Percentiles rank a stretch among this genome's conserved stretches.
phyloP scores from a whole-genome alignment of 2,888 invertebrate species.

The Phorcus lineatus region DNA sequence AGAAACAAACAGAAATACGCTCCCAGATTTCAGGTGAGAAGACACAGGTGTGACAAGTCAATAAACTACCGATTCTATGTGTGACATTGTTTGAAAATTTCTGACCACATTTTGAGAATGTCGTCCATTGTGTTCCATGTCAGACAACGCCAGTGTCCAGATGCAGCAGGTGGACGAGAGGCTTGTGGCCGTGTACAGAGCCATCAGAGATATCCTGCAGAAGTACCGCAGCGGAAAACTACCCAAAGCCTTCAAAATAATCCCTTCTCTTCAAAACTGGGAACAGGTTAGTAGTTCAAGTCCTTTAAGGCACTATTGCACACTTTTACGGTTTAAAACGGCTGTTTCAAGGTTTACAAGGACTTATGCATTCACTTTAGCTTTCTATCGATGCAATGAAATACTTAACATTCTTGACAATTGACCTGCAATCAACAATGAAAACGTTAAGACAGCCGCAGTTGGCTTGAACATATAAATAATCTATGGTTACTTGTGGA shows the following conservation, averaged over 20 bases:
- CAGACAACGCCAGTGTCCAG: slow-evolving; percentile 78
- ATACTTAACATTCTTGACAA: too few species aligned
- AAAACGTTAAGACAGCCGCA: too few species aligned
- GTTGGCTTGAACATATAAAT: too few species aligned
- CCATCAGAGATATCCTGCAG: slow-evolving; percentile 88
- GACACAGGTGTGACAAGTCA: background rate
- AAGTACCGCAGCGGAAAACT: slow-evolving; percentile 96
- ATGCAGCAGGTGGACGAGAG: slow-evolving; percentile 87
- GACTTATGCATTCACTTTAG: too few species aligned
- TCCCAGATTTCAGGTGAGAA: slow-evolving; percentile 86
- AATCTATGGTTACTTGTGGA: too few species aligned
- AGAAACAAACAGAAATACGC: slow-evolving; percentile 92
- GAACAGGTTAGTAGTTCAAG: slow-evolving; percentile 85
- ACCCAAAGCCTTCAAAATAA: slow-evolving; percentile 98
- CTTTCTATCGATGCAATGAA: too few species aligned
- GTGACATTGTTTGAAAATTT: too few species aligned
- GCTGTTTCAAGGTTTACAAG: too few species aligned
- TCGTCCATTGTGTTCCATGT: background rate
- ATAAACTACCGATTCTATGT: background rate
- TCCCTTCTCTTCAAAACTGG: slow-evolving; percentile 94
- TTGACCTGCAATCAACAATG: too few species aligned
- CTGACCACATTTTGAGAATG: too few species aligned
- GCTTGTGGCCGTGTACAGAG: slow-evolving; percentile 90
- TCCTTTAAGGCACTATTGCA: too few species aligned
- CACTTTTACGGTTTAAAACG: too few species aligned